A percentile compares a stretch with the other conserved stretches of the same genome.
These are phyloP conservation scores for Poeciliopsis prolifica DNA, from an alignment of 2,113 vertebrate species.

Conservation along the genomic window DNA sequence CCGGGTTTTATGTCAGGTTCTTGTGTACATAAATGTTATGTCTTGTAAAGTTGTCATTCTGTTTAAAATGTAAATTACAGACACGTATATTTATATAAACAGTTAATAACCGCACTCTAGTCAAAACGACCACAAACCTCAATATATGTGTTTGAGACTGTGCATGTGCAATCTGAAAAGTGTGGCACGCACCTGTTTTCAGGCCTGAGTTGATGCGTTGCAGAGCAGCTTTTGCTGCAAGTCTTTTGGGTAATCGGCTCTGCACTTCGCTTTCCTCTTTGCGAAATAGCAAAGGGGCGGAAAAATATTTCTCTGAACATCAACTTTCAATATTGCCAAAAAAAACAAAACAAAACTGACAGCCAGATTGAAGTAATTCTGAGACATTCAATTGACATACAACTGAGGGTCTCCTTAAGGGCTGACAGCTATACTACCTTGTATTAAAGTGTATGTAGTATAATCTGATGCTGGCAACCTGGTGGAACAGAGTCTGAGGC, in stretches of 20 bases:
- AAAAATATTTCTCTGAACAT: too few relatives aligned
- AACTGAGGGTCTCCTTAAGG: neutral
- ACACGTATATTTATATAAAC: neutral
- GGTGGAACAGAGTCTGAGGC: too few relatives aligned
- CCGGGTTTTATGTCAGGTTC: neutral
- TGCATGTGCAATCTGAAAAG: neutral
- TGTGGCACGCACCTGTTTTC: neutral
- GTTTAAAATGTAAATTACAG: neutral
- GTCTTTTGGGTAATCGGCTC: neutral
- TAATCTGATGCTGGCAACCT: neutral
- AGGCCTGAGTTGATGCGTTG: neutral
- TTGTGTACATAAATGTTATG: neutral
- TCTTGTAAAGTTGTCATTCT: neutral
- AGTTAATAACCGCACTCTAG: too few relatives aligned
- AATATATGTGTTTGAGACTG: neutral
- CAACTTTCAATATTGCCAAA: too few relatives aligned
- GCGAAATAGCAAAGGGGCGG: too few relatives aligned
- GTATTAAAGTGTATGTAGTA: neutral
- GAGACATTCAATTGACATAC: too few relatives aligned
- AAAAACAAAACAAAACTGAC: too few relatives aligned
- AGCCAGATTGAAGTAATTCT: too few relatives aligned
- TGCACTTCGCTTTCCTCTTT: too few relatives aligned
- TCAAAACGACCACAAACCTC: too few relatives aligned
- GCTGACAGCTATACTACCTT: too few relatives aligned
- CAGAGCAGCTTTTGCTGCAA: neutral